Evolutionary conservation across 2,888 invertebrate species (phyloP).

Genomic region (Camptogramma bilineatum): DNA sequence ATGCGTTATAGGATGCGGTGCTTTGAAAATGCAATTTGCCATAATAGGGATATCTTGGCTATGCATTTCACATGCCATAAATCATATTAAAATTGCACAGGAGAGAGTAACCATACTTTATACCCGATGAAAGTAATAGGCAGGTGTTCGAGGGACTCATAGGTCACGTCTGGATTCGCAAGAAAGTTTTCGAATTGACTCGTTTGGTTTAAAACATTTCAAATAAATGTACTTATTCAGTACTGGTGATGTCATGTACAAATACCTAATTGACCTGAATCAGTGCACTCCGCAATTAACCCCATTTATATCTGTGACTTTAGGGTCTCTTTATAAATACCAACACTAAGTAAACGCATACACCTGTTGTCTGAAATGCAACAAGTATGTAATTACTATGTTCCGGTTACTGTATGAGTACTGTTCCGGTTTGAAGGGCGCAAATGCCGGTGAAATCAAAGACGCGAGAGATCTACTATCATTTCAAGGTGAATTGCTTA

Average conservation of each 20-base stretch:
- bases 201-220: background rate
- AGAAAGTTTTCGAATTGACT: background rate
- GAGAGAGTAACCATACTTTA: conserved; percentile 39
- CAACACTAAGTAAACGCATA: conserved; percentile 6
- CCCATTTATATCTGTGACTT: conserved; percentile 13
- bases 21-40: conserved; percentile 35
- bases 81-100: conserved; percentile 39
- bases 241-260: conserved; percentile 44
- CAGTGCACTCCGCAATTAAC: conserved; percentile 25
- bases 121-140: conserved; percentile 35
- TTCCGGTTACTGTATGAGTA: conserved; percentile 23
- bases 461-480: conserved; percentile 6
- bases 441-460: conserved; percentile 29
- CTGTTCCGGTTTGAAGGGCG: conserved; percentile 29
- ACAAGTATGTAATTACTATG: conserved; percentile 21
- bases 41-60: conserved; percentile 24
- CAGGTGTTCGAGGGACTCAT: conserved; percentile 47
- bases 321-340: conserved; percentile 16
- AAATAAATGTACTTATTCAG: background rate
- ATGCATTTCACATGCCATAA: conserved; percentile 31
- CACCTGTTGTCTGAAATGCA: conserved; percentile 23
- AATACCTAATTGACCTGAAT: conserved; percentile 56
- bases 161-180: conserved; percentile 16
- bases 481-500: conserved; percentile 17
- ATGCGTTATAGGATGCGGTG: conserved; percentile 16